phyloP scores from a whole-genome alignment of 2,888 invertebrate species.

The Oscheius sp. region DNA sequence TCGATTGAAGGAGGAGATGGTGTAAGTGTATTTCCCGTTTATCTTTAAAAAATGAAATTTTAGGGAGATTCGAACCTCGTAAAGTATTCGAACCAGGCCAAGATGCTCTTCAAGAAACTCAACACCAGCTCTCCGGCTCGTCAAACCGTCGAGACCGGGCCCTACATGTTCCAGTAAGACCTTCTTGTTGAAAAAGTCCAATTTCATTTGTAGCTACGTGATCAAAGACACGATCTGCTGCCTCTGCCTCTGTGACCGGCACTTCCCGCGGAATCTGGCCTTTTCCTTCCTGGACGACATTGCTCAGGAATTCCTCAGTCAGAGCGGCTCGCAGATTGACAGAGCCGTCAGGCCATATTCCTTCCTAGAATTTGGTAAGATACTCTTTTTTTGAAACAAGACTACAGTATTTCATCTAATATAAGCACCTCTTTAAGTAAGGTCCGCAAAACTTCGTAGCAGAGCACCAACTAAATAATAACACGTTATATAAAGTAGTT shows the following conservation, averaged over 20 bases:
- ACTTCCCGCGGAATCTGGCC: constrained; percentile 65
- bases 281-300: constrained; percentile 55
- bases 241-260: constrained; percentile 68
- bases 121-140: constrained; percentile 86
- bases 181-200: background rate
- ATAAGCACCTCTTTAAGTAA: background rate
- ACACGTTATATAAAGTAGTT: too few species aligned
- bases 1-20: constrained; percentile 97
- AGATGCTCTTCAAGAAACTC: constrained; percentile 95
- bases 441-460: too few species aligned
- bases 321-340: constrained; percentile 64
- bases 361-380: constrained; percentile 72
- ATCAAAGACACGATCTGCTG: constrained; percentile 69
- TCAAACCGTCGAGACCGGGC: constrained; percentile 96
- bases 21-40: constrained; percentile 78
- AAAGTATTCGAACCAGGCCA: constrained; percentile 99
- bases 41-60: constrained; percentile 52
- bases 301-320: constrained; percentile 64
- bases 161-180: constrained; percentile 96
- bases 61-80: constrained; percentile 92
- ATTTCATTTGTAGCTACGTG: constrained; percentile 62
- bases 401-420: background rate
- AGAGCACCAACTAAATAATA: too few species aligned
- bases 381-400: background rate
- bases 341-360: constrained; percentile 72